Base-by-base conservation (phyloP, 2,888 invertebrate species). In the Anoplius nigerrimus region DNA sequence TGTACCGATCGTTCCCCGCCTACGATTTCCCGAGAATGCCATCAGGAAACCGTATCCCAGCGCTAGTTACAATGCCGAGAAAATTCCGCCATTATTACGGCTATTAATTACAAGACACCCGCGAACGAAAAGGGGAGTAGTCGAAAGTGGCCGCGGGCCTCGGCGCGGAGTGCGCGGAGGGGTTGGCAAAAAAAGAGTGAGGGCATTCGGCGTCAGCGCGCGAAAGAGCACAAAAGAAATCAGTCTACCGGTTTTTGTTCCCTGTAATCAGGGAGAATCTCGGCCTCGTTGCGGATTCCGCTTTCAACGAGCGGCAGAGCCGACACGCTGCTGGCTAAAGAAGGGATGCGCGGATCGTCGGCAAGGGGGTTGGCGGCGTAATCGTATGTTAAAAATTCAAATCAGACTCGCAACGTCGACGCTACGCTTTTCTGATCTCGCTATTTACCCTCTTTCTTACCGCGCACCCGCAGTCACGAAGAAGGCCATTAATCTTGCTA, bases 191-290 rank as follows among this genome's bases (percentile, higher is more conserved):
- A 22, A n/a, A 2, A 42, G 48, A 6, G 48, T 48, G 48, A 18
- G 48, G n/a, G 18, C 48, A 48, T 48, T 48, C 18, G 48, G 48
- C 16, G 48, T 18, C 48, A 48, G 16, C 48, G 48, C 48, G 18
- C 48, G 48, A 64, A 59, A 57, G 53, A 20, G 43, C 42, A 69
- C 67, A 66, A 69, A 69, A 62, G 65, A 59, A 72, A 65, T 62
- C 57, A 42, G 64, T 43, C 62, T 58, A 20, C 52, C 65, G 62
- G 43, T 66, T 69, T 65, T 62, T 42, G 54, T 43, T 51, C 22
- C 48, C 48, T 51, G 72, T 60, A 72, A 72, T 67, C 72, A 59
- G 51, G 45, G 48, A 56, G 42, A 56, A 22, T 45, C 61, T 52
- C 24, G 42, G 15, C 42, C 56, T 45, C 56, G 43, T 21, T 18